These are phyloP conservation scores for Eristalis arbustorum DNA, from an alignment of 2,888 invertebrate genomes.

Conservation along the genomic window DNA sequence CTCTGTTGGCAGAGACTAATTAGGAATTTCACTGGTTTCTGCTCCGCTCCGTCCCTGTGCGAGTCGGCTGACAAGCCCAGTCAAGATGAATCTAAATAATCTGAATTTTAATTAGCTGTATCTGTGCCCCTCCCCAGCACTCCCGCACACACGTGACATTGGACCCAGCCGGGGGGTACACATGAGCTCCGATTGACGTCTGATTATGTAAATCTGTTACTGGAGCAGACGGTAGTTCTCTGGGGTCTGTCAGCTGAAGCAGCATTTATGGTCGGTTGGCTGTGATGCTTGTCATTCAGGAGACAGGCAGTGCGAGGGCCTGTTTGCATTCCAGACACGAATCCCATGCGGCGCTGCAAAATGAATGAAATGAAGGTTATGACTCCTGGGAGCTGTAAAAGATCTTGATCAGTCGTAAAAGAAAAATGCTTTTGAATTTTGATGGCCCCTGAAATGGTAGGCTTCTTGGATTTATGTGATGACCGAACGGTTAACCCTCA, in stretches of 20 bases:
- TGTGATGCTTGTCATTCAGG: not conserved
- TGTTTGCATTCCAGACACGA: not conserved
- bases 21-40: not conserved
- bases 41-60: not conserved
- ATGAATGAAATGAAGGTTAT: slow-evolving; percentile 48
- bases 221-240: slow-evolving; percentile 4
- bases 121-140: not conserved
- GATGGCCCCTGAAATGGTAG: not conserved
- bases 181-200: slow-evolving; percentile 46
- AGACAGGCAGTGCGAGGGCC: not conserved
- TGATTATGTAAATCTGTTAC: slow-evolving; percentile 57
- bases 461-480: not conserved
- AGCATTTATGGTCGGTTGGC: not conserved
- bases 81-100: not conserved
- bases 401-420: slow-evolving; percentile 44
- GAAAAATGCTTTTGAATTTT: slow-evolving; percentile 31
- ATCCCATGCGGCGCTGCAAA: slow-evolving; percentile 21
- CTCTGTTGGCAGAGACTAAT: not conserved
- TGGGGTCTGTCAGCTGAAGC: not conserved
- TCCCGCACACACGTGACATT: not conserved
- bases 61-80: not conserved
- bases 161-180: slow-evolving; percentile 2
- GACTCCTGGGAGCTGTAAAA: slow-evolving; percentile 46
- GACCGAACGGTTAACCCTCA: not conserved
- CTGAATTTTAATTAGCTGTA: not conserved